Percentiles rank a stretch among this genome's conserved stretches.
Conservation (phyloP, 2,888 invertebrate species). For the Drosophila silvestris region DNA sequence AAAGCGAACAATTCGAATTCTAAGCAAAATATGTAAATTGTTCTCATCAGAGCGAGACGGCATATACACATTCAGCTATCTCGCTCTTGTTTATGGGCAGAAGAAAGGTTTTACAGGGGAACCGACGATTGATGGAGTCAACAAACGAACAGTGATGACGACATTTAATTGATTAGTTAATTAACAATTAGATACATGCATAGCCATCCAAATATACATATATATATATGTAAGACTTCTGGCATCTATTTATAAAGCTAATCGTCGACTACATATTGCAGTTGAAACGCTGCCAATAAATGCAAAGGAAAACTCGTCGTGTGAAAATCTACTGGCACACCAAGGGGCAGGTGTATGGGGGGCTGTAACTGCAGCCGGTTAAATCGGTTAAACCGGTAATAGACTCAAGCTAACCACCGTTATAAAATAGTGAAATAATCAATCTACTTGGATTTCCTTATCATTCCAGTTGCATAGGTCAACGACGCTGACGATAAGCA, state of each 20-base stretch:
- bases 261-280: conserved; percentile 58
- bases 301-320: conserved; percentile 28
- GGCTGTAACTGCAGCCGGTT: conserved; percentile 26
- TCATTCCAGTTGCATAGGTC: conserved; percentile 61
- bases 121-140: conserved; percentile 38
- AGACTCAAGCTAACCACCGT: conserved; percentile 3
- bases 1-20: conserved; percentile 19
- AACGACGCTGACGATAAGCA: conserved; percentile 45
- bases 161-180: conserved; percentile 45
- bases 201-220: conserved; percentile 15
- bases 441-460: conserved; percentile 43
- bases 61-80: background rate
- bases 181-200: conserved; percentile 13
- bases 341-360: no score
- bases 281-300: conserved; percentile 66
- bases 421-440: conserved; percentile 2
- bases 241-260: conserved; percentile 30
- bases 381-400: conserved; percentile 58
- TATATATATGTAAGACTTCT: background rate
- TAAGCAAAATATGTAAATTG: conserved; percentile 4
- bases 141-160: conserved; percentile 62
- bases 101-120: conserved; percentile 7
- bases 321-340: background rate
- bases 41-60: conserved; percentile 18
- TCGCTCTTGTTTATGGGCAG: background rate